A percentile compares a stretch with the other conserved stretches of the same genome.
Evolutionary conservation across 2,113 vertebrate genomes (phyloP).

Genomic region (Albula goreensis): DNA sequence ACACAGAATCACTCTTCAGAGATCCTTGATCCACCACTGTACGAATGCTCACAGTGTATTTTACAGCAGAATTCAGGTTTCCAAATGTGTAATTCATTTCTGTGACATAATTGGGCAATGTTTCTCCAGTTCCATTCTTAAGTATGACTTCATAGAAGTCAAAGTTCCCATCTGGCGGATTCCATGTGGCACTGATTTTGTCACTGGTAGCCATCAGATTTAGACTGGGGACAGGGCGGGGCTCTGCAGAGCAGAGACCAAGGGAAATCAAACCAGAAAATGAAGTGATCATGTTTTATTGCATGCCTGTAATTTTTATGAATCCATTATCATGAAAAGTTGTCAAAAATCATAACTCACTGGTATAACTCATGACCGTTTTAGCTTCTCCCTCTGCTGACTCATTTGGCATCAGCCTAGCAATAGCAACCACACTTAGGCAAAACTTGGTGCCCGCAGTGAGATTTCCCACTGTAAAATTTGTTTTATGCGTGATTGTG

Average conservation of each 20-base stretch:
- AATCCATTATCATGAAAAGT: background rate
- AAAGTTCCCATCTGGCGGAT: accelerated
- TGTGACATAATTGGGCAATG: accelerated
- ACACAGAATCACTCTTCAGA: accelerated
- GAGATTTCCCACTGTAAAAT: accelerated
- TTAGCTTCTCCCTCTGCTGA: constrained; percentile 5
- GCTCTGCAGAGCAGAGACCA: constrained; percentile 37
- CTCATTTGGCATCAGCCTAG: background rate
- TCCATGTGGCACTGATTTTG: constrained; percentile 20
- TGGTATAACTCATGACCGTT: background rate
- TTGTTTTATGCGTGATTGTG: accelerated
- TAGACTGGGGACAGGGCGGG: constrained; percentile 33
- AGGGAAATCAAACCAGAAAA: background rate
- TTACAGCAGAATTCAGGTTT: accelerated
- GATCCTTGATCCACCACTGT: background rate
- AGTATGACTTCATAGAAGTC: accelerated
- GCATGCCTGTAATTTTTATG: background rate
- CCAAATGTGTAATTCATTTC: accelerated
- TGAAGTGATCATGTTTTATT: background rate
- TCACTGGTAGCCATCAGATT: accelerated
- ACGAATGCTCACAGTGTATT: constrained; percentile 32
- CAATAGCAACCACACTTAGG: constrained; percentile 29
- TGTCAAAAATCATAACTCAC: constrained; percentile 37
- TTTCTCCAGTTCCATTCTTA: accelerated
- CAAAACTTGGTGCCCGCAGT: background rate